phyloP scores from a whole-genome alignment of 2,888 invertebrate species.

The Tenthredo mesomela region DNA sequence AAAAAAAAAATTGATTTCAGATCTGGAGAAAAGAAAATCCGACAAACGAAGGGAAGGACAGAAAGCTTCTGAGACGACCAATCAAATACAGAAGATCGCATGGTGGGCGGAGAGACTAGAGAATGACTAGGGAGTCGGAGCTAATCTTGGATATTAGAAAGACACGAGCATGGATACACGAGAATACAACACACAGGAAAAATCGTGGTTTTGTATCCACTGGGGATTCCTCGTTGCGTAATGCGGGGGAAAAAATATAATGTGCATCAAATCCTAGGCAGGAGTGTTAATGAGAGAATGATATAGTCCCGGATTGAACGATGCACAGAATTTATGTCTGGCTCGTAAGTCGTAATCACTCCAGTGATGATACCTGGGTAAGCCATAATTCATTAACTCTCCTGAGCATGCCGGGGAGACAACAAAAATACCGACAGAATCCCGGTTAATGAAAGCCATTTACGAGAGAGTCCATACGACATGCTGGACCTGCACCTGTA shows the following conservation, averaged over 20 bases:
- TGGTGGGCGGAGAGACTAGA: constrained; percentile 61
- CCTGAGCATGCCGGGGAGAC: not conserved
- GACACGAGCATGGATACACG: constrained; percentile 45
- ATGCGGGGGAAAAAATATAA: not conserved
- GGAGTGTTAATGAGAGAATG: not conserved
- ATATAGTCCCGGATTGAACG: not conserved
- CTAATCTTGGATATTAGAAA: constrained; percentile 68
- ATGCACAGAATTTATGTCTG: not conserved
- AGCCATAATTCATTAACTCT: not conserved
- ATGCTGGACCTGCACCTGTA: not conserved
- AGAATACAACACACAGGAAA: not conserved
- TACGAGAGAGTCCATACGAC: not conserved
- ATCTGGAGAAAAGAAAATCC: constrained; percentile 59
- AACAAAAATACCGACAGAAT: not conserved
- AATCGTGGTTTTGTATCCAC: not conserved
- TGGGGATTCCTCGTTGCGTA: not conserved
- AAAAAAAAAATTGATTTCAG: constrained; percentile 7
- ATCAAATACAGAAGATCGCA: constrained; percentile 60
- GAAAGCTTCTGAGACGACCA: constrained; percentile 64
- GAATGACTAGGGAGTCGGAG: constrained; percentile 56
- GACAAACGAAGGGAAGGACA: constrained; percentile 64
- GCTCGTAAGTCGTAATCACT: constrained; percentile 5
- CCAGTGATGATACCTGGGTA: not conserved
- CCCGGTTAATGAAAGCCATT: not conserved
- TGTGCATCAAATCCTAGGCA: not conserved